Base-by-base conservation (phyloP, 2,113 vertebrate species). In the Lipophrys pholis region DNA sequence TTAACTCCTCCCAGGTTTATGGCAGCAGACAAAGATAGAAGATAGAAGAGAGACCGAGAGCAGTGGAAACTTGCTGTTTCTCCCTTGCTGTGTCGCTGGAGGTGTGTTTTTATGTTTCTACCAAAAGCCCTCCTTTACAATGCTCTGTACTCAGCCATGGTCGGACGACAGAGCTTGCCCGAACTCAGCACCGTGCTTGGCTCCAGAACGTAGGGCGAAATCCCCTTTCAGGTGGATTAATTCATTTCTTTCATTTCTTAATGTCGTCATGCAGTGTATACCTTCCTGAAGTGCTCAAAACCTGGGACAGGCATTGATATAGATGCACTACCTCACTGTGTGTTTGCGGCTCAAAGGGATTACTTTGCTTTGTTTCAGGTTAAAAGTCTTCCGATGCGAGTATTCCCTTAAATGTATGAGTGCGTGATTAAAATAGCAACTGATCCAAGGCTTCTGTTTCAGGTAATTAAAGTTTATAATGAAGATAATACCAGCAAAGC, bases 381-480 rank as follows among this genome's bases (percentile, higher is more conserved):
- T 4, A 30, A 30, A 30, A 30, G 4, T 30, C 21, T 30, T 30
- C 21, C 21, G 2, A 4, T 30, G 21, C 21, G 2, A 30, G 21
- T 30, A 2, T 30, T 4, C 1, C 10, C 56, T 38, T 3, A 66
- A 6, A 36, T 51, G 59, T 4, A 50, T 45, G 46, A 5, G 8
- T 15, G 8, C 43, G 15, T 8, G 2, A 11, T 48, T 52, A 8
- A 30, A 35, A 42, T 30, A 2, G 39, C 42, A 9, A 0, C 7
- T 64, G 7, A 60, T 57, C 45, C 39, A 15, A 30, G 42, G 16
- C 39, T 86, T 76, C 17, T 82, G 43, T 80, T 83, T 49, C 93
- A 99, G 98, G 95, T 99, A 65, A 96, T 99, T 90, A 98, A 97
- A 94, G 94, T 99, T 46, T 98, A 96, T 83, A 96, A 92, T 81